phyloP scores from a whole-genome alignment of 2,888 invertebrate genomes.

The Drosophila prolongata region DNA sequence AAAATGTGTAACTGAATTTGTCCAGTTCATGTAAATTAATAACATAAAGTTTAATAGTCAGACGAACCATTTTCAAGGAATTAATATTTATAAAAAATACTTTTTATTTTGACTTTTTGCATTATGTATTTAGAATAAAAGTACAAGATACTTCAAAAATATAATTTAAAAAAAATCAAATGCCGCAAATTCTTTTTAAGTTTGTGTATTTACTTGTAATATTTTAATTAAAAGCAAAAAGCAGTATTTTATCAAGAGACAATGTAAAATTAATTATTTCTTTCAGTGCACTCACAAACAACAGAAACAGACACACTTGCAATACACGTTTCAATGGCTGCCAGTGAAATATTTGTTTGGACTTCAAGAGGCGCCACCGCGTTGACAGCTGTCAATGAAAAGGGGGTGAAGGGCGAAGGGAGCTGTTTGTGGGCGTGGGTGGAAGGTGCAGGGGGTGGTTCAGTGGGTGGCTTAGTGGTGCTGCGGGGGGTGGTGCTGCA shows the following conservation, averaged over 20 bases:
- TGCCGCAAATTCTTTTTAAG: too few species aligned
- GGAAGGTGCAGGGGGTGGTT: background rate
- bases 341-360: conserved; percentile 48
- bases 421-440: background rate
- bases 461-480: background rate
- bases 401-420: conserved; percentile 26
- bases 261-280: background rate
- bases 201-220: too few species aligned
- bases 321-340: conserved; percentile 28
- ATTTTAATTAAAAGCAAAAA: too few species aligned
- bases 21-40: background rate
- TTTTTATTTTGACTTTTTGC: too few species aligned
- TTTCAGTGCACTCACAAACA: background rate
- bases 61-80: background rate
- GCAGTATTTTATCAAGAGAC: too few species aligned
- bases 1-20: background rate
- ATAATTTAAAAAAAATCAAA: too few species aligned
- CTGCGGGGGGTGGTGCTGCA: background rate
- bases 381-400: conserved; percentile 63
- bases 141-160: too few species aligned
- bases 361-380: conserved; percentile 55
- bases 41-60: conserved; percentile 9
- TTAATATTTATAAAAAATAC: too few species aligned
- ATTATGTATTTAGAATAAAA: too few species aligned
- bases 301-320: conserved; percentile 11